Conservation (phyloP, 2,797 vertebrate species). For the Scyliorhinus canicula region DNA sequence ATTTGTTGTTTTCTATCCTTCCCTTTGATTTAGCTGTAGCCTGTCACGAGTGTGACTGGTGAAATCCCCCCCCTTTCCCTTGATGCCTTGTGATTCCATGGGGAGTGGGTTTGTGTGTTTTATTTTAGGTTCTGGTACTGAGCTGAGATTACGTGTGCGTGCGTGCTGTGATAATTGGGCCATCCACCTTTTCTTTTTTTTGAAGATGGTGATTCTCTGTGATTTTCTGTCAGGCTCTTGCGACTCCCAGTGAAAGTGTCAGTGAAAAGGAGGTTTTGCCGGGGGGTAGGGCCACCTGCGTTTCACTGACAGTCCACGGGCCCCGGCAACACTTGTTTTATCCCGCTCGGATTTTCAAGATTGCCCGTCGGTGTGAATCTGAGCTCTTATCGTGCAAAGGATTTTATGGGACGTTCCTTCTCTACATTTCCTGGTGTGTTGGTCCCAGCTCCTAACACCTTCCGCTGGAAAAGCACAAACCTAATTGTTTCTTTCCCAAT, state of each 20-base stretch:
- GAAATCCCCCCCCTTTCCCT: neutral
- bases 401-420: neutral
- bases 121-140: neutral
- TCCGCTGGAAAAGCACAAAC: neutral
- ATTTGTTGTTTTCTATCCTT: neutral
- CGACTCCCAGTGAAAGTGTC: neutral
- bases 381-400: neutral
- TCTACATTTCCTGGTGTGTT: neutral
- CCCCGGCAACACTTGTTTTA: neutral
- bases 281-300: neutral
- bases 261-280: neutral
- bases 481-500: neutral
- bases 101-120: neutral
- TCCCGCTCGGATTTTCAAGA: neutral
- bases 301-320: neutral
- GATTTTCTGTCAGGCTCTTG: neutral
- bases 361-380: neutral
- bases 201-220: neutral
- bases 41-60: neutral
- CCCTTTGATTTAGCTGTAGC: constrained; percentile 17
- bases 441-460: neutral
- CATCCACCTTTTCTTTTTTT: no score
- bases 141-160: no score
- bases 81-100: constrained; percentile 22
- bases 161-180: no score